Evolutionary conservation across 2,113 vertebrate species (phyloP), one percentile per base, ranked within the genome.

Genomic region (Ranitomeya imitator): DNA sequence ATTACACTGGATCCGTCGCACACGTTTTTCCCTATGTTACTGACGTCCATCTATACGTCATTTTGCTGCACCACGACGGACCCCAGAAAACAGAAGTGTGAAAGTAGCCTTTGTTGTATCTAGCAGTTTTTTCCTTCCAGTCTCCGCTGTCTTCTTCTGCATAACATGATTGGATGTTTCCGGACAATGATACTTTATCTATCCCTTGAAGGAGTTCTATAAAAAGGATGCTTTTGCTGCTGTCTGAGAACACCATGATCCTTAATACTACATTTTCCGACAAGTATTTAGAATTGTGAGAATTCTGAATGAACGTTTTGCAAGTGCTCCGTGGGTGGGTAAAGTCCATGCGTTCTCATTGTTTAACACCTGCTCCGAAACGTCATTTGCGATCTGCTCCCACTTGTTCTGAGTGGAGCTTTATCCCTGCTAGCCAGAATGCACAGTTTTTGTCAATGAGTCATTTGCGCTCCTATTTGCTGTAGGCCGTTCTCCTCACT

Each of bases 341-440:
- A 74, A 63, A 88, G 86, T 83, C 79, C 79, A 83, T 76, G 74
- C 83, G 79, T 83, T 83, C 83, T 74, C 80, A 83, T 88, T 83
- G 79, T 88, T 88, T 83, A 88, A 77, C 86, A 88, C 86, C 86
- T 88, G 86, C 79, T 83, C 61, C 18, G 67, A 83, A 88, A 83
- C 79, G 55, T 88, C 86, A 74, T 83, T 87, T 82, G 52, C 31
- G 23, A 45, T 73, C 31, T 87, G 63, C 86, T 82, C 79, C 86
- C 86, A 87, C 86, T 82, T 67, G 23, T 71, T 87, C 63, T 23
- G 78, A 60, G 54, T 81, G 63, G 26, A 81, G 79, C 79, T 87
- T 82, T 87, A 74, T 81, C 26, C 55, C 8, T 45, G 55, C 23
- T 23, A 57, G 61, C 77, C 51, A 87, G 77, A 80, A 57, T 80